phyloP scores from a whole-genome alignment of 2,888 invertebrate species.

The Lasioglossum vierecki region DNA sequence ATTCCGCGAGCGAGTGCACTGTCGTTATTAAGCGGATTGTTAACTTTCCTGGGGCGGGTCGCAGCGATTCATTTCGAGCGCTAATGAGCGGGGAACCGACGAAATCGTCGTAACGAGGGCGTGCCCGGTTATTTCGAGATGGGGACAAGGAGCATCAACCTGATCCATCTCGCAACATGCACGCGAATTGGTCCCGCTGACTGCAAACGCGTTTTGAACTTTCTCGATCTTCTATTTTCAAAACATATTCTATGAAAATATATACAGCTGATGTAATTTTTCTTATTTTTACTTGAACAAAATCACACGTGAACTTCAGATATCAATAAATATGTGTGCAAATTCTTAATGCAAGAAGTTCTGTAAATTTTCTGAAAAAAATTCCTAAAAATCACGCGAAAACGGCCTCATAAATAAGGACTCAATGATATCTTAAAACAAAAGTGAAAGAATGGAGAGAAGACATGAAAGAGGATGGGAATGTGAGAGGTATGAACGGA shows the following conservation, averaged over 20 bases:
- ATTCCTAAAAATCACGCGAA: neutral
- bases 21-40: constrained; percentile 29
- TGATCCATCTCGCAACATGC: constrained; percentile 24
- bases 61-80: constrained; percentile 37
- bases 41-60: constrained; percentile 18
- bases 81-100: constrained; percentile 56
- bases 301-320: neutral
- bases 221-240: neutral
- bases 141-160: constrained; percentile 68
- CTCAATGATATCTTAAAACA: no score
- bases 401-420: no score
- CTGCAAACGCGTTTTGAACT: neutral
- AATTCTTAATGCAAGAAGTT: neutral
- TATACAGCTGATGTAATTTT: neutral
- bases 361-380: neutral
- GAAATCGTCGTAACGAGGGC: constrained; percentile 62
- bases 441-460: no score
- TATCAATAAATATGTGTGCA: neutral
- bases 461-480: no score
- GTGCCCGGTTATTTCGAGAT: constrained; percentile 69
- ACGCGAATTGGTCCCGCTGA: neutral
- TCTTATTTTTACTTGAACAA: neutral
- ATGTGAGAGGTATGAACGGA: no score
- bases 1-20: neutral
- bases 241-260: neutral